Conservation (phyloP, 2,113 vertebrate species). For the Pseudorectes ferrugineus region DNA sequence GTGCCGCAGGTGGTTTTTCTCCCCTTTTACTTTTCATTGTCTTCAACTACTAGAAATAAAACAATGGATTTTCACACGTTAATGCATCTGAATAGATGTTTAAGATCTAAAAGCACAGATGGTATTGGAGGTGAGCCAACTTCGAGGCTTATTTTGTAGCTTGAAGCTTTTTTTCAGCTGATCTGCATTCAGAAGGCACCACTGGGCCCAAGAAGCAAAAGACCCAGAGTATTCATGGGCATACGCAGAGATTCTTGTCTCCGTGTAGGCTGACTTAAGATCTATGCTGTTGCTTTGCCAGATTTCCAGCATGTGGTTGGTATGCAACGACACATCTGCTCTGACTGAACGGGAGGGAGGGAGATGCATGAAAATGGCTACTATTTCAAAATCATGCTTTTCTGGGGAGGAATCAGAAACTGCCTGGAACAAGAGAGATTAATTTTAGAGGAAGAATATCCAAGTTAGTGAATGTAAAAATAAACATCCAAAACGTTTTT, state of each 20-base stretch:
- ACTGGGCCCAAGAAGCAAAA: neutral
- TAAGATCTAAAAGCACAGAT: constrained; percentile 49
- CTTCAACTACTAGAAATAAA: neutral
- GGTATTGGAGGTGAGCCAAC: constrained; percentile 33
- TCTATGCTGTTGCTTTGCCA: neutral
- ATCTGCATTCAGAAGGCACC: constrained; percentile 4
- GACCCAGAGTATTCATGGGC: neutral
- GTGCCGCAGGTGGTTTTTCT: neutral
- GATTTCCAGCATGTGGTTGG: constrained; percentile 31
- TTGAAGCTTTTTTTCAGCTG: constrained; percentile 9
- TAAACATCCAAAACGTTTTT: neutral
- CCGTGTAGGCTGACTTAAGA: neutral
- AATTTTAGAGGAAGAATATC: neutral
- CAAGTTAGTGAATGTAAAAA: neutral
- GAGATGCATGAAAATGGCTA: neutral
- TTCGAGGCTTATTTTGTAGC: constrained; percentile 6
- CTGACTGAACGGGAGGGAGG: neutral
- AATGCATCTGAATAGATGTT: constrained; percentile 22
- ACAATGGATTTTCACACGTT: constrained; percentile 19
- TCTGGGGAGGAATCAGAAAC: neutral
- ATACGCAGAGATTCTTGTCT: neutral
- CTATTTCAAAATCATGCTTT: neutral
- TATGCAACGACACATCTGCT: neutral
- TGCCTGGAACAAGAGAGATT: neutral
- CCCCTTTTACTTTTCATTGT: neutral